phyloP scores from a whole-genome alignment of 2,888 invertebrate species.

The Drosophila vallismaia region DNA sequence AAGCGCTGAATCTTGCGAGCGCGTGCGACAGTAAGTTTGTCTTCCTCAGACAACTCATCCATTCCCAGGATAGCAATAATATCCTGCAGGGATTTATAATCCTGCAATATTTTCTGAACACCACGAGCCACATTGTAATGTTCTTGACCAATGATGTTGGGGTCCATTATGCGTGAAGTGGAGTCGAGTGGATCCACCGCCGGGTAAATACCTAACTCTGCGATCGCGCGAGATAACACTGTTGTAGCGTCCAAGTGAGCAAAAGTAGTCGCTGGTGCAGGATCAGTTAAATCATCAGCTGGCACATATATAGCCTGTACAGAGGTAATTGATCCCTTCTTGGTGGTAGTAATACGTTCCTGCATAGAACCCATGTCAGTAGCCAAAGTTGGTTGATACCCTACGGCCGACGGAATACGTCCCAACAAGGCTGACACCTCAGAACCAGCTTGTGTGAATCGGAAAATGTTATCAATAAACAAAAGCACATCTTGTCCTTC shows the following conservation, averaged over 20 bases:
- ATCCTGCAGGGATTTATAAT: conserved; percentile 91
- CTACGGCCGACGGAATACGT: conserved; percentile 97
- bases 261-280: conserved; percentile 97
- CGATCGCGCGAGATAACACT: conserved; percentile 95
- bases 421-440: conserved; percentile 95
- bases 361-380: conserved; percentile 99
- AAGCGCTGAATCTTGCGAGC: conserved; percentile 97
- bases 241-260: conserved; percentile 98
- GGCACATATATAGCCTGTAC: conserved; percentile 98
- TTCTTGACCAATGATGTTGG: conserved; percentile 93
- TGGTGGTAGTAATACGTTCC: conserved; percentile 97
- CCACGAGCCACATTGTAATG: conserved; percentile 95
- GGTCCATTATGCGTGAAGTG: conserved; percentile 97
- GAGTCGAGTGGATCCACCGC: conserved; percentile 98
- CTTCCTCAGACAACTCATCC: conserved; percentile 97
- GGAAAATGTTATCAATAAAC: conserved; percentile 98
- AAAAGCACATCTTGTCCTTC: conserved; percentile 97
- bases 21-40: conserved; percentile 96
- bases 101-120: conserved; percentile 96
- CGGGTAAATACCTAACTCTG: conserved; percentile 96
- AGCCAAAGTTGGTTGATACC: conserved; percentile 97
- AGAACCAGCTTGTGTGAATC: conserved; percentile 96
- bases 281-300: conserved; percentile 98
- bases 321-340: conserved; percentile 97
- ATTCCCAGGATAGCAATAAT: conserved; percentile 98